Evolutionary conservation across 2,113 vertebrate genomes (phyloP).

Genomic region (Chloropsis cyanopogon): DNA sequence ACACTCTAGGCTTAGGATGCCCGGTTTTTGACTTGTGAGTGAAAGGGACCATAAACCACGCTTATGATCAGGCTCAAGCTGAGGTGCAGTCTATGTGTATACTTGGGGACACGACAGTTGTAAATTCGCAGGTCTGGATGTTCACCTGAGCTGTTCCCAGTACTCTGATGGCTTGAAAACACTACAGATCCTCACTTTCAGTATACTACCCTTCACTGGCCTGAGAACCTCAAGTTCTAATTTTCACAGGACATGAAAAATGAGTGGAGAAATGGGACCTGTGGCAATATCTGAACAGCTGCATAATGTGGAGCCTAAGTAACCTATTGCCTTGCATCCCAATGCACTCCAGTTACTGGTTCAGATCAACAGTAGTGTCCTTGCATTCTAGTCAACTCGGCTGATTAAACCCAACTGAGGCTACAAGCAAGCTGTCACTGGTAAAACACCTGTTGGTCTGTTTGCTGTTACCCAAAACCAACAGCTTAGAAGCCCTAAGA

Average conservation of each 20-base stretch:
- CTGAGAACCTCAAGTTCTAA: neutral
- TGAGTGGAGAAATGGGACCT: neutral
- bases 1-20: neutral
- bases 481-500: neutral
- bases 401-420: neutral
- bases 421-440: neutral
- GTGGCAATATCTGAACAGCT: neutral
- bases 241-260: neutral
- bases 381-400: neutral
- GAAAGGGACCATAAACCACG: neutral
- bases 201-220: neutral
- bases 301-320: neutral
- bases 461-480: neutral
- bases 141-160: neutral
- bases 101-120: neutral
- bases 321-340: neutral
- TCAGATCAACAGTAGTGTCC: neutral
- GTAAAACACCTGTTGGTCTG: neutral
- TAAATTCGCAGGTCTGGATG: neutral
- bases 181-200: neutral
- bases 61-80: neutral
- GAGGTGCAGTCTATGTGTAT: neutral
- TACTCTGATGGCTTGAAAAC: neutral
- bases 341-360: neutral
- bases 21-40: fast-evolving